Conservation (phyloP, 2,797 vertebrate genomes). For the Melanotaenia trifasciata region DNA sequence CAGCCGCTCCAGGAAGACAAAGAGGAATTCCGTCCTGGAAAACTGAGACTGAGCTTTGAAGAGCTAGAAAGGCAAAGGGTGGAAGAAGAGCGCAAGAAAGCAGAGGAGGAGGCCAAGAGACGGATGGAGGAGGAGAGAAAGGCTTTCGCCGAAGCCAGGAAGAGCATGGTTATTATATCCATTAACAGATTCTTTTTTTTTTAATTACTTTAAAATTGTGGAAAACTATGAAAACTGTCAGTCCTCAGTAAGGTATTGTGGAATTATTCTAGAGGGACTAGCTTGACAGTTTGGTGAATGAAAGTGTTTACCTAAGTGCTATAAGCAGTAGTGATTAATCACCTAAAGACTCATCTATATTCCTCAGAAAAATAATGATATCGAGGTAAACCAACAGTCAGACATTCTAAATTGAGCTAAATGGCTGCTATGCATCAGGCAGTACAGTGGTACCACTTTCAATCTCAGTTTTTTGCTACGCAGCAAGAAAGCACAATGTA, state of each 20-base stretch:
- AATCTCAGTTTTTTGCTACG: neutral
- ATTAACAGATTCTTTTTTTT: neutral
- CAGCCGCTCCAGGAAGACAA: slow-evolving; percentile 71
- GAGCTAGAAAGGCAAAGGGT: slow-evolving; percentile 93
- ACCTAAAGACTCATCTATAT: neutral
- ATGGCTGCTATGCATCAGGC: neutral
- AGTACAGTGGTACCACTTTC: neutral
- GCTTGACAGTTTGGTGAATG: neutral
- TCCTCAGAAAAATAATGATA: neutral
- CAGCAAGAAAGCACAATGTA: neutral
- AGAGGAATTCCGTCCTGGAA: slow-evolving; percentile 89
- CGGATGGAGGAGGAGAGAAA: slow-evolving; percentile 95
- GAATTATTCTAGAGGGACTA: neutral
- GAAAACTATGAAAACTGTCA: neutral
- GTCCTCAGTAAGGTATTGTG: neutral
- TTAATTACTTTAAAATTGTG: neutral
- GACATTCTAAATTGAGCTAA: neutral
- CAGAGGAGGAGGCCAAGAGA: slow-evolving; percentile 90
- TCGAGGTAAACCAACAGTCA: neutral
- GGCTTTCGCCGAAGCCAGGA: slow-evolving; percentile 96
- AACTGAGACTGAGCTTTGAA: slow-evolving; percentile 95
- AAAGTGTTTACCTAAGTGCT: neutral
- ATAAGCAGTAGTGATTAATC: neutral
- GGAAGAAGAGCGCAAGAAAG: slow-evolving; percentile 90
- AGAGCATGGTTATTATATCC: slow-evolving; percentile 88